A percentile compares a stretch with the other conserved stretches of the same genome.
These are phyloP conservation scores for Papilio gigon DNA, from an alignment of 2,888 invertebrate species.

Conservation along the genomic window DNA sequence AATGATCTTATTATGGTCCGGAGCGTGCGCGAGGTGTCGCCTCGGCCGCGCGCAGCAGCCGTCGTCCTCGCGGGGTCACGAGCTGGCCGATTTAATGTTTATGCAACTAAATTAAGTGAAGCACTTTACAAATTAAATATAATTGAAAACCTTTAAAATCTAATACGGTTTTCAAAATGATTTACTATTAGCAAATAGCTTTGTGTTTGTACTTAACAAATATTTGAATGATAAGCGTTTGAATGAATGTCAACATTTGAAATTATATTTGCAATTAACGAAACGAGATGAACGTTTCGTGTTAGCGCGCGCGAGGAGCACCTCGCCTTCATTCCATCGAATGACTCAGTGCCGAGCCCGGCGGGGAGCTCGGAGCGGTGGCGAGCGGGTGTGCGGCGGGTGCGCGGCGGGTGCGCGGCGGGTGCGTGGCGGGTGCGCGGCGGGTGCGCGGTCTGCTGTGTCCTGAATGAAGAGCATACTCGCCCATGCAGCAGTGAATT, in stretches of 20 bases:
- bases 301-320: not conserved
- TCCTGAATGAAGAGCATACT: not conserved
- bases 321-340: not conserved
- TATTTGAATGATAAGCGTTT: no score
- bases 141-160: not conserved
- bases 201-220: not conserved
- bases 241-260: not conserved
- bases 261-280: not conserved
- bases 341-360: not conserved
- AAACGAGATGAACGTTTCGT: conserved; percentile 2
- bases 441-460: not conserved
- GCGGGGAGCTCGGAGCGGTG: not conserved
- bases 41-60: no score
- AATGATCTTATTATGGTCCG: no score
- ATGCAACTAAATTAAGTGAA: not conserved
- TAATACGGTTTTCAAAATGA: not conserved
- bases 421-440: not conserved
- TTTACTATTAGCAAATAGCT: not conserved
- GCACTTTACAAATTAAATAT: not conserved
- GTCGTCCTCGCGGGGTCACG: no score
- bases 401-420: not conserved
- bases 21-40: no score
- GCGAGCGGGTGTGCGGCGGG: not conserved
- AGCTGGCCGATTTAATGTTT: not conserved
- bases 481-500: not conserved